Percentiles rank a stretch among this genome's conserved stretches.
These are phyloP conservation scores for Listronotus bonariensis DNA, from an alignment of 1,140 invertebrate species.

Conservation along the genomic window DNA sequence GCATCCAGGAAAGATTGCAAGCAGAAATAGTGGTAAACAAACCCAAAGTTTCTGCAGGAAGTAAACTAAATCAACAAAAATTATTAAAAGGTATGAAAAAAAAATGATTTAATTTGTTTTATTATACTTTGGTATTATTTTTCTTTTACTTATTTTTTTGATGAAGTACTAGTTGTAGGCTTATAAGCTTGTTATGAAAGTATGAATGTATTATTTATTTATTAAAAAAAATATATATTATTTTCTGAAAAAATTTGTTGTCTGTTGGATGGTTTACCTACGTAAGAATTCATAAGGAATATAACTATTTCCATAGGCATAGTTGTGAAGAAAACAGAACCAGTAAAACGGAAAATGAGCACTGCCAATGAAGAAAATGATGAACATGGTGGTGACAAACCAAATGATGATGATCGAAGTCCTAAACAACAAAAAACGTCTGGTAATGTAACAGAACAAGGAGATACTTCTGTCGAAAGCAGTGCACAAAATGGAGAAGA, in stretches of 20 bases:
- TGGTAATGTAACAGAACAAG: conserved; percentile 42
- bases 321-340: conserved; percentile 61
- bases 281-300: no score
- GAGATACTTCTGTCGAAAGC: conserved; percentile 13
- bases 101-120: no score
- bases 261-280: no score
- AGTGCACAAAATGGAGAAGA: conserved; percentile 14
- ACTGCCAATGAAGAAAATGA: conserved; percentile 60
- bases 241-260: no score
- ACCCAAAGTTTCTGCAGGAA: conserved; percentile 41
- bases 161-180: no score
- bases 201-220: no score
- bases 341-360: conserved; percentile 66
- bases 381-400: conserved; percentile 38
- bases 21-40: conserved; percentile 58
- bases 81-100: conserved; percentile 55
- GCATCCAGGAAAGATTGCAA: conserved; percentile 67
- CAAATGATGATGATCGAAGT: conserved; percentile 34
- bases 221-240: no score
- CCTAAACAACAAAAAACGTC: conserved; percentile 29
- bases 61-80: conserved; percentile 60
- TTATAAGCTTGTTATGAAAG: no score
- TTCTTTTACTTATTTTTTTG: no score
- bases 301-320: conserved; percentile 54
- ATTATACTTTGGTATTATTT: no score